Evolutionary conservation across 2,113 vertebrate species (phyloP), one percentile per base, ranked within the genome.

Genomic region (Parotia lawesii): DNA sequence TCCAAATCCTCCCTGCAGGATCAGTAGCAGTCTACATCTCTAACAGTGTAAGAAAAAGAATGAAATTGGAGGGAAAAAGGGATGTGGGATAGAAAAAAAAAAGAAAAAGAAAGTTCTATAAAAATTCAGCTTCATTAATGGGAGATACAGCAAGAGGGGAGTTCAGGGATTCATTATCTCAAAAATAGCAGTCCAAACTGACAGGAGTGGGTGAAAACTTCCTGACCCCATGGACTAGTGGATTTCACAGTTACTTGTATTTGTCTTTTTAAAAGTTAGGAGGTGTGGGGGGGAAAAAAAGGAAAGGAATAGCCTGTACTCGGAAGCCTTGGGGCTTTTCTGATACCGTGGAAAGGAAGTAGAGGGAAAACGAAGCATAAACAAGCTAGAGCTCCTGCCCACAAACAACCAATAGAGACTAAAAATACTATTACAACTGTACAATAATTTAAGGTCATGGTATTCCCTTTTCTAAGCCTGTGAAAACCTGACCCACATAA

Each of bases 371-470:
- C 1, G 61, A 96, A 96, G 79, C 53, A 96, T 95, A 97, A 97
- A 98, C 95, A 97, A 97, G 92, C 93, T 88, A 84, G 74, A 95
- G 60, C 92, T 95, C 27, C 88, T 95, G 47, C 95, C 92, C n/a
- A 5, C 85, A 90, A 91, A 97, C 97, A 98, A 94, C 93, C 96
- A 97, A 94, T 74, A 96, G 90, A 96, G 87, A 97, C 95, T 95
- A 94, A 97, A 97, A 97, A 94, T 95, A 95, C 67, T 86, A 42
- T 94, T 95, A 95, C 87, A 95, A 93, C 85, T 85, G 57, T 96
- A 96, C 85, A 95, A 93, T 95, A 95, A 94, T 97, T 96, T 98
- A 97, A 98, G 97, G 97, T 97, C 97, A 97, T 91, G 92, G 69
- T 94, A 95, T 96, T 97, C 95, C 77, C 80, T 97, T 84, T 96